Percentiles rank a stretch among this genome's conserved stretches.
Evolutionary conservation across 2,888 invertebrate genomes (phyloP).

Genomic region (Tenodera sinensis): DNA sequence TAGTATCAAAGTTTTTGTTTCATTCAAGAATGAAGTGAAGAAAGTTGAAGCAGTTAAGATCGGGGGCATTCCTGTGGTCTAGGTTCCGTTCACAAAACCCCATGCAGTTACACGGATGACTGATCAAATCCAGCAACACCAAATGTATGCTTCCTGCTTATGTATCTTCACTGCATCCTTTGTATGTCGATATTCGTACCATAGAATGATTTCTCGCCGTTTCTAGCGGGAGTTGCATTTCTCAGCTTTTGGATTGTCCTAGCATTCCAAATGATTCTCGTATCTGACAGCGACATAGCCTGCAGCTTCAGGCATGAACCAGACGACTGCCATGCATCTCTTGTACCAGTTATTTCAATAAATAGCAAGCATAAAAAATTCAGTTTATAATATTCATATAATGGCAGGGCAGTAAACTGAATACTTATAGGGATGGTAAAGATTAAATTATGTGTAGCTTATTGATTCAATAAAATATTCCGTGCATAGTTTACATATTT

Average conservation of each 20-base stretch:
- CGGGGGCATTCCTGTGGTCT: not conserved
- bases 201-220: not conserved
- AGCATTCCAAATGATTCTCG: not conserved
- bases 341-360: no score
- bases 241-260: not conserved
- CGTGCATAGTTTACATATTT: no score
- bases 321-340: no score
- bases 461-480: no score
- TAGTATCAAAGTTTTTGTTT: no score
- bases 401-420: no score
- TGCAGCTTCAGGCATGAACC: no score
- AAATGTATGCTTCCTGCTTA: not conserved
- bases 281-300: not conserved
- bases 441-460: no score
- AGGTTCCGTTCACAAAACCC: not conserved
- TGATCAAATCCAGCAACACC: not conserved
- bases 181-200: not conserved
- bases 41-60: not conserved
- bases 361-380: no score
- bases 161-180: not conserved
- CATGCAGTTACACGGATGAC: not conserved
- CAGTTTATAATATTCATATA: no score
- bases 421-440: no score
- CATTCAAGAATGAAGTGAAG: not conserved
- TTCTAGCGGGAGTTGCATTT: not conserved